Conservation (phyloP, 2,797 vertebrate genomes). For the Microtus obscurus region DNA sequence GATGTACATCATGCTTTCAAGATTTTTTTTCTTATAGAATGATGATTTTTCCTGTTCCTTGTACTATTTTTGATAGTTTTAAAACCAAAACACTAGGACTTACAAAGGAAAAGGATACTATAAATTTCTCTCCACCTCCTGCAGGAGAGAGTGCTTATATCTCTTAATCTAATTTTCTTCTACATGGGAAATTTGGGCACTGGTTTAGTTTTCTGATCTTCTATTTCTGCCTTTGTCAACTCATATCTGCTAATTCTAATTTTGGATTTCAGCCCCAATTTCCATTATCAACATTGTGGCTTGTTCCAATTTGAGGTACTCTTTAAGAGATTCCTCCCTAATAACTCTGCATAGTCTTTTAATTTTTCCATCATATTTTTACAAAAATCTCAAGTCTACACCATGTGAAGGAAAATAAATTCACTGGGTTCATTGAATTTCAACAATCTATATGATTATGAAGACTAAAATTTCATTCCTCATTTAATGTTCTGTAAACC, state of each 20-base stretch:
- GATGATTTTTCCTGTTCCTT: neutral
- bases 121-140: neutral
- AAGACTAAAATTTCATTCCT: neutral
- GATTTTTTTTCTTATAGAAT: neutral
- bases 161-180: neutral
- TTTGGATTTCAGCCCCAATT: neutral
- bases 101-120: fast-evolving
- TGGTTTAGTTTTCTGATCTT: neutral
- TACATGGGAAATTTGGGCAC: neutral
- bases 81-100: neutral
- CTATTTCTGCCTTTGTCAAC: neutral
- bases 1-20: neutral
- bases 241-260: neutral
- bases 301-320: neutral
- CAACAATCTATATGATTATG: neutral
- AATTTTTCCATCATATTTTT: neutral
- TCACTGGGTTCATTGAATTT: neutral
- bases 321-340: neutral
- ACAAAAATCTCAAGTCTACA: neutral
- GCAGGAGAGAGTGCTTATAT: fast-evolving
- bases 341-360: neutral
- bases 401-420: neutral
- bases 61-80: neutral
- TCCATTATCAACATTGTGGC: neutral
- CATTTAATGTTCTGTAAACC: slow-evolving; percentile 52